Base-by-base conservation (phyloP, 2,888 invertebrate species). In the Brassicogethes aeneus region DNA sequence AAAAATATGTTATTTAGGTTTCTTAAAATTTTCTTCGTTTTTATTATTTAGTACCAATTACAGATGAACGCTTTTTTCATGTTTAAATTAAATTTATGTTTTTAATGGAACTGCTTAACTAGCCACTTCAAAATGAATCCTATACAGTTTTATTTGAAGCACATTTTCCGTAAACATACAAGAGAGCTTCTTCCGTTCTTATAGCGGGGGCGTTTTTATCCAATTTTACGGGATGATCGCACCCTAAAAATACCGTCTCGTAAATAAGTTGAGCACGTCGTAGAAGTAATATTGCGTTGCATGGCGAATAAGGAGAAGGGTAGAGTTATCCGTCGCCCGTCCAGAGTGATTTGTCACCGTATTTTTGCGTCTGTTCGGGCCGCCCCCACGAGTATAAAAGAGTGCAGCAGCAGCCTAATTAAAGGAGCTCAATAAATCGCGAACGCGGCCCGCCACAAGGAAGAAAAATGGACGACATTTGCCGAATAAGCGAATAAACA, bases 251-350 rank as follows among this genome's bases (percentile, higher is more conserved):
- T 63, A 64, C 61, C 61, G 61, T 64, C 60, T 59, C 62, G 62
- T 66, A 68, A 66, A 68, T 68, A 68, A 68, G 64, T 66, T 64
- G 63, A 64, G 61, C 64, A 64, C 60, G 62, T 63, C 62, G 63
- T 63, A 63, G 63, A 64, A 63, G 64, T 61, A 64, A 65, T 66
- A 67, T 66, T 66, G 62, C 62, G 61, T 61, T 58, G 61, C 59
- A 59, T 57, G 56, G 54, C 54, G 57, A 55, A 61, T 61, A 61
- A 59, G 59, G 61, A 59, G 61, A 59, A 60, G 57, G 63, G 61
- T 57, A 55, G 49, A 52, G 55, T 48, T 7, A 32, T 32, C 32
- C 32, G 32, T 32, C 23, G 51, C 52, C 51, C 47, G 61, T 59
- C 61, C 59, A 50, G 62, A 53, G 60, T 65, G 65, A 66, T 66